Conservation (phyloP, 2,888 invertebrate genomes). For the Aphidoletes aphidimyza region DNA sequence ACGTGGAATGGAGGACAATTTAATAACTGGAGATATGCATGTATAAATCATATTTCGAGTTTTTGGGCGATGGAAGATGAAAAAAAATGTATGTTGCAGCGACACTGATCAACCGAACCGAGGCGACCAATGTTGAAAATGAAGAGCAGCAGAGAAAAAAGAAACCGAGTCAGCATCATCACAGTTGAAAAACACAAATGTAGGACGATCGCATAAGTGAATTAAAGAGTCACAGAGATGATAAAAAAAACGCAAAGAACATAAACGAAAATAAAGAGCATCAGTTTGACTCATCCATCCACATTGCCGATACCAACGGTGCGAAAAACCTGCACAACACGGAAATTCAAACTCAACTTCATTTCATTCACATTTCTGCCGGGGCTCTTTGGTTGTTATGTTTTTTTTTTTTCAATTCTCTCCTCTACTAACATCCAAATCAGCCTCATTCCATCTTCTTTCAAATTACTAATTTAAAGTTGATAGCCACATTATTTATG, state of each 20-base stretch:
- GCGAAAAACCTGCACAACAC: no score
- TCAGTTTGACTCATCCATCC: no score
- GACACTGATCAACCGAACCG: background rate
- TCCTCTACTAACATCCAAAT: no score
- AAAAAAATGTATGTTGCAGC: background rate
- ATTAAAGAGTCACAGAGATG: slow-evolving; percentile 10
- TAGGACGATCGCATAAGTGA: background rate
- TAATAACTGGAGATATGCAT: slow-evolving; percentile 32
- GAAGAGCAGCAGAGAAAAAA: no score
- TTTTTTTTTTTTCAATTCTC: no score
- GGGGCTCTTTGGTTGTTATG: no score
- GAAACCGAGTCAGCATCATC: background rate
- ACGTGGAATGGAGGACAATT: slow-evolving; percentile 43
- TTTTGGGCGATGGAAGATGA: no score
- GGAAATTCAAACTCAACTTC: no score
- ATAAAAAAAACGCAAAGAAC: slow-evolving; percentile 1
- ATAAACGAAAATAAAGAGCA: background rate
- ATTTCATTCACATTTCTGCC: no score
- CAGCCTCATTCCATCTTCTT: slow-evolving; percentile 40
- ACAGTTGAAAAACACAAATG: background rate
- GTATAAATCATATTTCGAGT: slow-evolving; percentile 28
- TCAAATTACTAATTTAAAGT: slow-evolving; percentile 49
- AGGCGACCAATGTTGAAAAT: background rate
- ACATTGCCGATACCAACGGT: no score
- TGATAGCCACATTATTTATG: slow-evolving; percentile 45